A percentile compares a stretch with the other conserved stretches of the same genome.
phyloP scores from a whole-genome alignment of 2,888 invertebrate genomes.

The Apodemia zela region DNA sequence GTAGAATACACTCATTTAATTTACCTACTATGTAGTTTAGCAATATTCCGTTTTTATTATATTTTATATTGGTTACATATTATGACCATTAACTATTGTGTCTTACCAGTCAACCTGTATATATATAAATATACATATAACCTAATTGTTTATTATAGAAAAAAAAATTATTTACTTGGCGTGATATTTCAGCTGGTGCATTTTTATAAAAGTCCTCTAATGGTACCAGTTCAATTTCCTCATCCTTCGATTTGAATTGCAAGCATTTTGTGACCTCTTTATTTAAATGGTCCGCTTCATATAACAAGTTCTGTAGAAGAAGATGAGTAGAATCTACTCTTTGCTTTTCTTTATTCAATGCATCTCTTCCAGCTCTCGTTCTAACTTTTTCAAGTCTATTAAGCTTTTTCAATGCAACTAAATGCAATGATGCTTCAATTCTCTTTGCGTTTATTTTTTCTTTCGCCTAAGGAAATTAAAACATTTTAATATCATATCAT shows the following conservation, averaged over 20 bases:
- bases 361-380: slow-evolving; percentile 90
- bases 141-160: not conserved
- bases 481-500: not conserved
- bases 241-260: slow-evolving; percentile 97
- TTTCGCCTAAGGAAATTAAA: slow-evolving; percentile 65
- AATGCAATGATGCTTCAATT: slow-evolving; percentile 86
- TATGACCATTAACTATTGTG: no score
- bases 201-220: slow-evolving; percentile 90
- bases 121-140: no score
- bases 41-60: no score
- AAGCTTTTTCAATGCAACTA: slow-evolving; percentile 92
- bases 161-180: slow-evolving; percentile 76
- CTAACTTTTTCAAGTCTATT: slow-evolving; percentile 95
- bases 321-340: slow-evolving; percentile 94
- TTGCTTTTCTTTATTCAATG: slow-evolving; percentile 90
- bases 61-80: no score
- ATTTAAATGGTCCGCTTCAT: slow-evolving; percentile 95
- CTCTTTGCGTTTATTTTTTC: slow-evolving; percentile 84
- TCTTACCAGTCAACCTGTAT: no score
- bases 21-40: no score
- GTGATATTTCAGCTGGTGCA: slow-evolving; percentile 86
- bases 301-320: slow-evolving; percentile 94
- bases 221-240: slow-evolving; percentile 92
- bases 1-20: no score
- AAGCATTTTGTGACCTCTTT: slow-evolving; percentile 97